A percentile compares a stretch with the other conserved stretches of the same genome.
These are phyloP conservation scores for Ligdia adustata DNA, from an alignment of 2,888 invertebrate species.

Conservation along the genomic window DNA sequence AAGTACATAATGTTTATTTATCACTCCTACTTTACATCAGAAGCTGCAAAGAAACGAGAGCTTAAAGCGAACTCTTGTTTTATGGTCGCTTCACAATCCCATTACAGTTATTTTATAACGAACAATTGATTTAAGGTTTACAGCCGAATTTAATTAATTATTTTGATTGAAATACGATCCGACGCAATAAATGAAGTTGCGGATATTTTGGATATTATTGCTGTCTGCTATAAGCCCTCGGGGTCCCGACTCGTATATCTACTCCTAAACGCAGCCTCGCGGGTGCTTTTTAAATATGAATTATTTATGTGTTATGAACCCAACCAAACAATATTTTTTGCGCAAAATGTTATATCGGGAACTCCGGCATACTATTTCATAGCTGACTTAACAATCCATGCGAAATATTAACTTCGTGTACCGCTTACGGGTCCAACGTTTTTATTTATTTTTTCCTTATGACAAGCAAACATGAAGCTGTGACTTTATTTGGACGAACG, in stretches of 20 bases:
- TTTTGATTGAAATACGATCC: conserved; percentile 34
- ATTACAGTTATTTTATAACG: conserved; percentile 27
- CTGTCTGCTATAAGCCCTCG: conserved; percentile 16
- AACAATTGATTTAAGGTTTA: conserved; percentile 29
- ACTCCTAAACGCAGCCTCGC: conserved; percentile 25
- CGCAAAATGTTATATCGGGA: conserved; percentile 6
- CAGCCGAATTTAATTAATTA: conserved; percentile 32
- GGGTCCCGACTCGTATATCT: conserved; percentile 25
- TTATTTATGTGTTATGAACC: conserved; percentile 41
- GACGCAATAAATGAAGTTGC: conserved; percentile 26
- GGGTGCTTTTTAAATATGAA: conserved; percentile 41
- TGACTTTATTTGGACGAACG: conserved; percentile 22
- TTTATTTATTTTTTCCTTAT: conserved; percentile 25
- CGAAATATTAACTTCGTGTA: conserved; percentile 5
- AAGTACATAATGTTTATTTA: conserved; percentile 67
- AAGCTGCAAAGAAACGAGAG: conserved; percentile 15
- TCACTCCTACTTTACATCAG: conserved; percentile 12
- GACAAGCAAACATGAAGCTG: conserved; percentile 28
- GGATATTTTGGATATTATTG: conserved; percentile 35
- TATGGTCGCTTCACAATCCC: conserved; percentile 26
- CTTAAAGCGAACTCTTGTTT: conserved; percentile 22
- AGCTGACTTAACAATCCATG: conserved; percentile 5
- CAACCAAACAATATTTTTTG: conserved; percentile 31
- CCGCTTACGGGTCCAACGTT: conserved; percentile 12
- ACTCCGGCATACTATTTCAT: conserved; percentile 12